Base-by-base conservation (phyloP, 2,888 invertebrate species). In the Microctonus brassicae region DNA sequence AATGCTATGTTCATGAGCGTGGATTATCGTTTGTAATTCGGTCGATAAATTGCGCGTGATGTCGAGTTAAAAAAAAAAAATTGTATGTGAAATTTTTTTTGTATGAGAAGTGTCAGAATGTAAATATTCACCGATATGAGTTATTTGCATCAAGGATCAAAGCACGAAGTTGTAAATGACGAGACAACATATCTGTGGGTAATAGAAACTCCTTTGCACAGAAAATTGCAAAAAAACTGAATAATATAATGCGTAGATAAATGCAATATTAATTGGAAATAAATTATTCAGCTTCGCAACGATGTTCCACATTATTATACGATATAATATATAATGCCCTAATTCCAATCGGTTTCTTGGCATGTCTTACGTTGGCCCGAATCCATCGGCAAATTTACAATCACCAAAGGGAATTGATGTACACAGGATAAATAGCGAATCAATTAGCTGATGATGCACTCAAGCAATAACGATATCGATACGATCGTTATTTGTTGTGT, bases 21-120 rank as follows among this genome's bases (percentile, higher is more conserved):
- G n/a, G 4, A 22, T n/a, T 53, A 33, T 55, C 17, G 36, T 24
- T 29, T 13, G 33, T 34, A 58, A 58, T 36, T 33, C 57, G 58
- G 7, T 69, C 47, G 63, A 69, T 20, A 39, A 24, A 65, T 36
- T 53, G 7, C 26, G n/a, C n/a, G n/a, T n/a, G n/a, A n/a, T n/a
- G n/a, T n/a, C n/a, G n/a, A n/a, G n/a, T n/a, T n/a, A n/a, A n/a
- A n/a, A n/a, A n/a, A n/a, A n/a, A n/a, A n/a, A n/a, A n/a, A n/a
- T n/a, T n/a, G n/a, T n/a, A 52, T 26, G 33, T 55, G 13, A 33
- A 65, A 53, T 55, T n/a, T 10, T 33, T 22, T 53, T 36, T 22
- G 34, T 52, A 22, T 24, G n/a, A 39, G 53, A 20, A 24, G 29
- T 26, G 26, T 13, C 33, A 64, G 42, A 36, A 13, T 24, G 42